Percentiles rank a stretch among this genome's conserved stretches.
These are phyloP conservation scores for Emydocephalus ijimae DNA, from an alignment of 2,113 vertebrate genomes.

Conservation along the genomic window DNA sequence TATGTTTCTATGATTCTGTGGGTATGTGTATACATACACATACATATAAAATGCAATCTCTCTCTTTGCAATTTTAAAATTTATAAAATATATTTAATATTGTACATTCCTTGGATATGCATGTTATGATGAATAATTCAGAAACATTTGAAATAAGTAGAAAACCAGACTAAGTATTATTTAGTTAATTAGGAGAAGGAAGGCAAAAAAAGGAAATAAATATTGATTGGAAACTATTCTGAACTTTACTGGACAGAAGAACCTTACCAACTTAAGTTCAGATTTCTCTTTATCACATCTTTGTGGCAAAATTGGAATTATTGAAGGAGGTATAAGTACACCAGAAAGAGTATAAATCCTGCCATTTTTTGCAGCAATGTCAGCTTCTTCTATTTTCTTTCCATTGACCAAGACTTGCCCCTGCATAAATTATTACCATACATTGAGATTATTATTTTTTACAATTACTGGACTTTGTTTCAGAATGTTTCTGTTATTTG, in stretches of 20 bases:
- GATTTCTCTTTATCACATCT: slow-evolving; percentile 76
- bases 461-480: background rate
- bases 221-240: background rate
- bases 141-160: background rate
- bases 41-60: background rate
- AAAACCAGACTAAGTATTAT: background rate
- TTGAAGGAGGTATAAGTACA: slow-evolving; percentile 83
- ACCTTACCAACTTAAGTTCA: slow-evolving; percentile 70
- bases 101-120: background rate
- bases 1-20: background rate
- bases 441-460: background rate
- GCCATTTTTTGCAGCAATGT: slow-evolving; percentile 84
- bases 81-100: background rate
- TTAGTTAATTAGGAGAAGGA: background rate
- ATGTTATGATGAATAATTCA: background rate
- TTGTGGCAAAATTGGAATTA: slow-evolving; percentile 84
- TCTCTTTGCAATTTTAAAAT: background rate
- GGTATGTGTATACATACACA: background rate
- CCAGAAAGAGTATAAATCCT: slow-evolving; percentile 80
- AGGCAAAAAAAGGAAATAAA: background rate
- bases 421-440: slow-evolving; percentile 58
- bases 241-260: accelerated
- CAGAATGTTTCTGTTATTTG: background rate
- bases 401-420: slow-evolving; percentile 80
- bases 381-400: slow-evolving; percentile 75